These are phyloP conservation scores for Brachynemurus nebulosus DNA, from an alignment of 2,888 invertebrate species.

Conservation along the genomic window DNA sequence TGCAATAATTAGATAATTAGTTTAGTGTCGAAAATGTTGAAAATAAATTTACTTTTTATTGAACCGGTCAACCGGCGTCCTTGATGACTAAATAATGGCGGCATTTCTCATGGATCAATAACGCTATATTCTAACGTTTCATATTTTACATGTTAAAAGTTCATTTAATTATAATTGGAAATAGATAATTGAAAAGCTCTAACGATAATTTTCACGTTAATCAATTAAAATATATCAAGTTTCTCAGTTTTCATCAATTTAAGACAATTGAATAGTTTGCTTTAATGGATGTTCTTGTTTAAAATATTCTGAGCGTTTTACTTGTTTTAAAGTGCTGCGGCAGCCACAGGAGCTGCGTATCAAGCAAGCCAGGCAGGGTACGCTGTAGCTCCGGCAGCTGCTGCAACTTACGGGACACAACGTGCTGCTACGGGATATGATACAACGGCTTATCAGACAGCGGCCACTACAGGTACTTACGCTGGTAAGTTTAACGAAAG, in stretches of 20 bases:
- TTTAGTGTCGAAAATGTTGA: background rate
- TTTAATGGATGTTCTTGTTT: slow-evolving; percentile 8
- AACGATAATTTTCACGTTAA: background rate
- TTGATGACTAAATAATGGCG: slow-evolving; percentile 26
- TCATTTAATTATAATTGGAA: background rate
- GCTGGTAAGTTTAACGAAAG: slow-evolving; percentile 33
- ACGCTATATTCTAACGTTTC: slow-evolving; percentile 9
- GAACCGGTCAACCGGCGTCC: slow-evolving; percentile 26
- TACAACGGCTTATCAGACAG: slow-evolving; percentile 69
- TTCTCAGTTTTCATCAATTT: background rate
- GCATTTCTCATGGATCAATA: slow-evolving; percentile 29
- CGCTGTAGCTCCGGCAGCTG: slow-evolving; percentile 70
- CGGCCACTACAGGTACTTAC: slow-evolving; percentile 59
- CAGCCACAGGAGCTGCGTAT: slow-evolving; percentile 70
- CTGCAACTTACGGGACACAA: slow-evolving; percentile 74
- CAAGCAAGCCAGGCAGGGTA: slow-evolving; percentile 72
- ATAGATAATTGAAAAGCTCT: too few species aligned
- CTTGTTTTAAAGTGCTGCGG: slow-evolving; percentile 37
- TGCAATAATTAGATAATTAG: background rate
- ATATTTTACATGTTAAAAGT: background rate
- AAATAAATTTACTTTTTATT: background rate
- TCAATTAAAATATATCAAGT: background rate
- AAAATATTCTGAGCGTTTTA: slow-evolving; percentile 3
- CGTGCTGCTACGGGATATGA: slow-evolving; percentile 69
- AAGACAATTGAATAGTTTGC: background rate